Evolutionary conservation across 2,113 vertebrate genomes (phyloP), one percentile per base, ranked within the genome.

Genomic region (Himantopus leucocephalus): DNA sequence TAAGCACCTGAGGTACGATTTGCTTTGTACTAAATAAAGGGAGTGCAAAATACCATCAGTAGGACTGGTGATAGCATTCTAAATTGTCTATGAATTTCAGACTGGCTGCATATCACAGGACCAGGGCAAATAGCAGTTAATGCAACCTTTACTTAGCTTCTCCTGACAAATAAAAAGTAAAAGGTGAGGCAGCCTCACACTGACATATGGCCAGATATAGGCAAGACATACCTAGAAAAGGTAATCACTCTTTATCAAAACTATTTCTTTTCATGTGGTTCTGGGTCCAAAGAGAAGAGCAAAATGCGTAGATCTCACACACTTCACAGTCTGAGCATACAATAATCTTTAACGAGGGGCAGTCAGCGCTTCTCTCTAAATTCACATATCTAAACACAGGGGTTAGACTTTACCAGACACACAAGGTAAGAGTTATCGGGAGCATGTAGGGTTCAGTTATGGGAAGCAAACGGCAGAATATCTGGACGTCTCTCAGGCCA

Each of bases 121-220:
- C 47, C 68, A 94, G 79, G 64, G 70, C 79, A 97, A 96, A 92
- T 48, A 91, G 83, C 73, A 94, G 80, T 75, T 86, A 88, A 81
- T 75, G 45, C 83, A 91, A 92, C 83, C 80, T 96, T 97, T 91
- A 91, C 88, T 94, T 94, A 94, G 64, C 86, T 89, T 91, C 68
- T 90, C 27, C 76, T 75, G 72, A 60, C 88, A 95, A 91, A 94
- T 67, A 90, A 19, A 58, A 89, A 83, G 39, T 32, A 82, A 89
- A 88, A 53, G 48, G 53, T 79, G 67, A 96, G 23, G 66, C 62
- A 85, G 48, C 45, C 47, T 91, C 73, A 60, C 58, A 37, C 7
- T 91, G 88, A 91, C 72, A 75, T 59, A 59, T 26, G 39, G 48
- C 34, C 45, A 72, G 70, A 86, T 83, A 86, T 4, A 73, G 79